Conservation (phyloP, 2,113 vertebrate species). For the Chauna torquata region DNA sequence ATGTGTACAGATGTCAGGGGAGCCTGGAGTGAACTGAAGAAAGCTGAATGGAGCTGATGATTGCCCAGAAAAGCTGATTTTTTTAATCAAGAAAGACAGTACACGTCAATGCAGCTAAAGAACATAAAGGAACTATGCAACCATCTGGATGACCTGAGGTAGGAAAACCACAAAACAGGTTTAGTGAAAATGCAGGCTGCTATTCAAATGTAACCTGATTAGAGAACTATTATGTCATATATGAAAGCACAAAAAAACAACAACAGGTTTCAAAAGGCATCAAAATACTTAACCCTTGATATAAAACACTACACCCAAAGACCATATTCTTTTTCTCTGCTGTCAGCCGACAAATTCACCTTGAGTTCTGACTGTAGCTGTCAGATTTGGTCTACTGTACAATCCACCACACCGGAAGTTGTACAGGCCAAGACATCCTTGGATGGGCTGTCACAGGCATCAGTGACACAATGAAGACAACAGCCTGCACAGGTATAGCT, state of each 20-base stretch:
- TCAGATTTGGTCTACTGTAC: neutral
- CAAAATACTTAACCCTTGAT: neutral
- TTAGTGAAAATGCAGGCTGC: neutral
- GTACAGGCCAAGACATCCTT: neutral
- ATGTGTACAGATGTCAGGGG: neutral
- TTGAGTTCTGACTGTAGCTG: neutral
- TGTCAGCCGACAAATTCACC: neutral
- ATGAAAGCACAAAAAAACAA: neutral
- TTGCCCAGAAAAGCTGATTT: conserved; percentile 7
- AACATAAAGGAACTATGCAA: neutral
- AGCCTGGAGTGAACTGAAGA: neutral
- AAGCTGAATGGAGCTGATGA: conserved; percentile 36
- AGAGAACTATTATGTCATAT: neutral
- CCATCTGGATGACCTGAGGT: neutral
- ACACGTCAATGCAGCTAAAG: neutral
- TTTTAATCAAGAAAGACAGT: conserved; percentile 31
- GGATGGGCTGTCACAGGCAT: neutral
- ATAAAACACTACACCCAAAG: neutral
- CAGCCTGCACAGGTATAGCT: neutral
- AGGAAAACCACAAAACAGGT: neutral
- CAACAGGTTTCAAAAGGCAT: neutral
- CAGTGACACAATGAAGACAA: neutral
- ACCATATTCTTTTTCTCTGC: neutral
- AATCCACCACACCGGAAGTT: neutral
- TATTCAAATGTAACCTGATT: neutral